Percentiles rank a stretch among this genome's conserved stretches.
phyloP scores from a whole-genome alignment of 1,140 invertebrate species.

The Leptonema lineaticorne region DNA sequence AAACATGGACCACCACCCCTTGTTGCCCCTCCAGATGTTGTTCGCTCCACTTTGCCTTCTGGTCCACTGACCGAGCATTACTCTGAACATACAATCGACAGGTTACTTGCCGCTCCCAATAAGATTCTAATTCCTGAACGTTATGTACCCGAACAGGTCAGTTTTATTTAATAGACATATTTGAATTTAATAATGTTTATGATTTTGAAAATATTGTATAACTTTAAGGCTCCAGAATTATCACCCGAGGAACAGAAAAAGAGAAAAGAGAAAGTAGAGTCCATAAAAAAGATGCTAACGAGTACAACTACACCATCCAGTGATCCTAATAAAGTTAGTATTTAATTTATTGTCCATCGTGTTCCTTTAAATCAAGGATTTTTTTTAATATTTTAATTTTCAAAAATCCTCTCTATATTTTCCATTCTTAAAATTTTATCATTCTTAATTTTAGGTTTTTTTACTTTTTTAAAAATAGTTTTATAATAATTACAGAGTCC shows the following conservation, averaged over 20 bases:
- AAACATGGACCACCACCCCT: slow-evolving; percentile 50
- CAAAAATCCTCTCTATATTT: background rate
- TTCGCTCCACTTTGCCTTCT: slow-evolving; percentile 72
- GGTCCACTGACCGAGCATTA: slow-evolving; percentile 54
- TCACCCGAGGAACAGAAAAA: slow-evolving; percentile 80
- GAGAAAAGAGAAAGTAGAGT: slow-evolving; percentile 82
- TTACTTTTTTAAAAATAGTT: slow-evolving; percentile 16
- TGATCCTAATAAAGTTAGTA: slow-evolving; percentile 53
- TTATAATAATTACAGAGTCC: slow-evolving; percentile 55
- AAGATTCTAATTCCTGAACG: slow-evolving; percentile 90
- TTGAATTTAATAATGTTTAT: background rate
- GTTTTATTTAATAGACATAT: slow-evolving; percentile 24
- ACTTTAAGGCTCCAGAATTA: slow-evolving; percentile 68
- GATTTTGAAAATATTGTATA: background rate
- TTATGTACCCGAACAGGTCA: slow-evolving; percentile 84
- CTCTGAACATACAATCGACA: slow-evolving; percentile 78
- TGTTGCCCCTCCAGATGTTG: slow-evolving; percentile 79
- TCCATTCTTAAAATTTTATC: slow-evolving; percentile 1
- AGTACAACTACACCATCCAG: slow-evolving; percentile 61
- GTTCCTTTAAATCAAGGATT: background rate
- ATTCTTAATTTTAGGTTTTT: slow-evolving; percentile 20
- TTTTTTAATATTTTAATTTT: too few relatives aligned
- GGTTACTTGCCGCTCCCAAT: slow-evolving; percentile 79
- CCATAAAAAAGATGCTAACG: slow-evolving; percentile 87
- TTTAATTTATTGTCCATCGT: background rate